phyloP scores from a whole-genome alignment of 2,113 vertebrate genomes.

The Thryonomys swinderianus region DNA sequence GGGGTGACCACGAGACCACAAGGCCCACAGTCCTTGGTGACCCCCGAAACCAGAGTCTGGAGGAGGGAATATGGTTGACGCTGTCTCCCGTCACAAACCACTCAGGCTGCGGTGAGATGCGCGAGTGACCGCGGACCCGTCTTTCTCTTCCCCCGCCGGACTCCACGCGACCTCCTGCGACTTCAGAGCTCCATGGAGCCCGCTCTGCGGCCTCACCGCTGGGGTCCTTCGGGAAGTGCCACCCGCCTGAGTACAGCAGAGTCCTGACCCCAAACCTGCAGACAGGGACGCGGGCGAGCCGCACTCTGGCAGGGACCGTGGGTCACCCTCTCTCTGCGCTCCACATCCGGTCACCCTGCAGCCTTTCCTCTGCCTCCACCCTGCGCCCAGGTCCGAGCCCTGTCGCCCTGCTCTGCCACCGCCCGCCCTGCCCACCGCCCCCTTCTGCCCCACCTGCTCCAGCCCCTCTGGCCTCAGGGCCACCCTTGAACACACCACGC shows the following conservation, averaged over 20 bases:
- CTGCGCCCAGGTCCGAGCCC: not conserved
- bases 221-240: not conserved
- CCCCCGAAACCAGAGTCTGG: not conserved
- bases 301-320: not conserved
- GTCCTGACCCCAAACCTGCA: not conserved
- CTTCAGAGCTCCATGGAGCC: not conserved
- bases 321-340: not conserved
- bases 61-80: accelerated
- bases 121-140: not conserved
- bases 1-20: accelerated
- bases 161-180: not conserved
- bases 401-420: not conserved
- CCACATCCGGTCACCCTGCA: not conserved
- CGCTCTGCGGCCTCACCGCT: not conserved
- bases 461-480: not conserved
- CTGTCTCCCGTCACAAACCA: accelerated
- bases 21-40: not conserved
- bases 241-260: not conserved
- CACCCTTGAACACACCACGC: not conserved
- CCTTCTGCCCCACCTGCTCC: not conserved
- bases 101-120: no score
- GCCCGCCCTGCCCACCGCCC: no score
- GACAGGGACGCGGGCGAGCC: not conserved
- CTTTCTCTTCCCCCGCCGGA: accelerated
- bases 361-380: not conserved